Evolutionary conservation across 2,113 vertebrate species (phyloP), one percentile per base, ranked within the genome.

Genomic region (Antennarius striatus): DNA sequence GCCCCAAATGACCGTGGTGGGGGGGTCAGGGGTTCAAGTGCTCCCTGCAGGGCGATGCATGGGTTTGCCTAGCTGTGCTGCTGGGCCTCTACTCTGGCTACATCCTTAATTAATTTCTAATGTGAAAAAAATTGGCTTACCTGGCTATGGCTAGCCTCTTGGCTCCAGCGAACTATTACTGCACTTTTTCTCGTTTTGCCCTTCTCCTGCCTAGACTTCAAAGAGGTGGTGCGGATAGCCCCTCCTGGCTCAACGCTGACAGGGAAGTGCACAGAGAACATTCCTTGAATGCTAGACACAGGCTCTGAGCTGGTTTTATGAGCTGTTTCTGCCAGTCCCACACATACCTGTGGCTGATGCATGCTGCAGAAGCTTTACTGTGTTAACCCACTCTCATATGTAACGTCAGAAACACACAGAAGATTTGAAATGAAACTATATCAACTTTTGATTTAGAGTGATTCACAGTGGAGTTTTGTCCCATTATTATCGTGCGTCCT

Each of bases 21-120:
- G 64, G 56, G 77, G 84, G 87, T 86, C 84, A 84, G 36, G 40
- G 87, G 88, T 91, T 91, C 83, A 90, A 91, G 85, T 90, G 86
- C 81, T 86, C 82, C 86, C 74, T 9, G 43, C 70, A 65, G 82
- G 68, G 76, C 51, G 47, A 78, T 75, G 83, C 68, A 50, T 63
- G 49, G 74, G 79, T 80, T 22, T 76, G 59, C 77, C 56, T 69
- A 64, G 79, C 39, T 69, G 83, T 59, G 57, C 56, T n/a, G 66
- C 36, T 29, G 43, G 15, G 57, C 73, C 79, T 61, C 71, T n/a
- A 28, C 40, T 22, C 68, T 42, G 71, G 60, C 64, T 57, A 63
- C 56, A 40, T 73, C 52, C 10, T 60, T 83, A 83, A 84, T 85
- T 79, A 54, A 84, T 88, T 85, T 82, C 73, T 77, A 76, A 86